phyloP scores from a whole-genome alignment of 2,888 invertebrate genomes.

The Apantesis nais region DNA sequence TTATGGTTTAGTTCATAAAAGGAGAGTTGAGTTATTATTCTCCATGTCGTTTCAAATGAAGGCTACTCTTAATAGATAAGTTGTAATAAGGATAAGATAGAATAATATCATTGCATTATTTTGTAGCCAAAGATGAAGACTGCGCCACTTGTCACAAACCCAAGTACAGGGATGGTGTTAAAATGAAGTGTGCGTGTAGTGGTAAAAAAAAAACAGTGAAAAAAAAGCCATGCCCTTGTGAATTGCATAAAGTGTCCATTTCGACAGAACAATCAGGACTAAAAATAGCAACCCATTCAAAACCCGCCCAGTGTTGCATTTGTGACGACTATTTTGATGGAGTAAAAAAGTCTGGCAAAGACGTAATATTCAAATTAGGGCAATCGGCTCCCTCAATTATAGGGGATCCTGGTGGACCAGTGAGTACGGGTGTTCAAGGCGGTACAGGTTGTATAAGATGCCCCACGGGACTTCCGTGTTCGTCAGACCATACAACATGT shows the following conservation, averaged over 20 bases:
- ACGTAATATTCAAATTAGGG: conserved; percentile 10
- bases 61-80: background rate
- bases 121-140: conserved; percentile 10
- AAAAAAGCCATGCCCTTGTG: conserved; percentile 25
- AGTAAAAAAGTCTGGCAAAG: conserved; percentile 2
- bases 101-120: background rate
- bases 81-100: background rate
- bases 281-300: conserved; percentile 13
- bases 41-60: background rate
- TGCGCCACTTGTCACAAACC: conserved; percentile 5
- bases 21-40: background rate
- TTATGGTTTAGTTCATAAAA: background rate
- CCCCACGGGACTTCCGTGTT: conserved; percentile 3
- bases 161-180: conserved; percentile 5
- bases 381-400: conserved; percentile 9
- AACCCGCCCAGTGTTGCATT: conserved; percentile 16
- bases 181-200: conserved; percentile 15
- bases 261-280: conserved; percentile 10
- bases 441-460: conserved; percentile 11
- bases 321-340: conserved; percentile 2
- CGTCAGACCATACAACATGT: background rate
- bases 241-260: conserved; percentile 17
- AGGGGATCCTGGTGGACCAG: conserved; percentile 5
- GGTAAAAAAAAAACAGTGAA: conserved; percentile 23
- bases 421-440: conserved; percentile 12